phyloP scores from a whole-genome alignment of 2,113 vertebrate species.

The Bubo scandiacus region DNA sequence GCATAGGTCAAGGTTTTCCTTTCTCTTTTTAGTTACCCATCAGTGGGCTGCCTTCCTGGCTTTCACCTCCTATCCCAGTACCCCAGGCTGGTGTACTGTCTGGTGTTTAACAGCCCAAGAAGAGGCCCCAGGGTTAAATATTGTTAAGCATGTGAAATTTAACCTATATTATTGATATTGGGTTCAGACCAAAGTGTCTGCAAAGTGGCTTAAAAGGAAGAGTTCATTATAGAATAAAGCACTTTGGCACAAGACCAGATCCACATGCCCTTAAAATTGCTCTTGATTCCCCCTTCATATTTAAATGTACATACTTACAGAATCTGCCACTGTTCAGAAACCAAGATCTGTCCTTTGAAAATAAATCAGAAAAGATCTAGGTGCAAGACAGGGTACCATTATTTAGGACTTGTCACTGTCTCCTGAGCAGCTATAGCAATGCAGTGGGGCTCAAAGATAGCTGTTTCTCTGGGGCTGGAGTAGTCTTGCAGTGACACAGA shows the following conservation, averaged over 20 bases:
- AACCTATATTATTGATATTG: constrained; percentile 65
- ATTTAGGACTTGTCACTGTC: neutral
- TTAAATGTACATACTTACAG: constrained; percentile 8
- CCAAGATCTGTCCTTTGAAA: neutral
- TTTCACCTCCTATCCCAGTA: neutral
- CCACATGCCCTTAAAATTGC: constrained; percentile 33
- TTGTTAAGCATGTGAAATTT: constrained; percentile 65
- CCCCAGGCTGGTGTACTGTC: neutral
- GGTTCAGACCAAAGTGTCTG: constrained; percentile 63
- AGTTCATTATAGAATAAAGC: constrained; percentile 55
- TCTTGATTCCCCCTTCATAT: constrained; percentile 45
- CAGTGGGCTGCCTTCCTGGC: neutral
- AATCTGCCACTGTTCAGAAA: neutral
- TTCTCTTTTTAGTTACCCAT: neutral
- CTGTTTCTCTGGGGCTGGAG: neutral
- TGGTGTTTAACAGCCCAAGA: constrained; percentile 5
- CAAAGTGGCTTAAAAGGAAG: constrained; percentile 58
- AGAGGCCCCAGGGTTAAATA: constrained; percentile 62
- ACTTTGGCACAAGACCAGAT: constrained; percentile 31
- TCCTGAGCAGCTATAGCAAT: neutral
- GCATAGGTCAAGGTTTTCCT: neutral
- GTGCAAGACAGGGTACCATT: neutral
- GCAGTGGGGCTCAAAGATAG: neutral
- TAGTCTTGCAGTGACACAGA: neutral
- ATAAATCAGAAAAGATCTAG: neutral